phyloP scores from a whole-genome alignment of 64 coral and sea anemone genomes.

The Montipora sp. region DNA sequence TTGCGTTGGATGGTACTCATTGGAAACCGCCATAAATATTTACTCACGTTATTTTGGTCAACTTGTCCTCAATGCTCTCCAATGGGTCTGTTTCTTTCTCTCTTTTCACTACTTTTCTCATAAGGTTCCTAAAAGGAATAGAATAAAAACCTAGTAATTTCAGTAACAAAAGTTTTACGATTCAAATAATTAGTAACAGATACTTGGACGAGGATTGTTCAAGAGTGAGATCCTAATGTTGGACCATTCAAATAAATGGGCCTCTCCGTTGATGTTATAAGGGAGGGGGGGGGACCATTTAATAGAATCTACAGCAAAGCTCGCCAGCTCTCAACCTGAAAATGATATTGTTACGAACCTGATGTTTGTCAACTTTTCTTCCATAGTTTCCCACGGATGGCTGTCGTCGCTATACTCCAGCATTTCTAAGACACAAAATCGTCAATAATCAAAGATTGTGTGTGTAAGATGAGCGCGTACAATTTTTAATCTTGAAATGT shows the following conservation, averaged over 20 bases:
- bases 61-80: not conserved
- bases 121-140: not conserved
- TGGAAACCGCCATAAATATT: not conserved
- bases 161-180: not conserved
- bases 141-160: not conserved
- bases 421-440: conserved; percentile 59
- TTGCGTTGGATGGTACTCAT: too few species aligned
- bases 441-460: not conserved
- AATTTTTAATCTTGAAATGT: not conserved
- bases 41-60: not conserved
- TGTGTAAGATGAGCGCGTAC: not conserved
- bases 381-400: conserved; percentile 87
- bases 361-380: conserved; percentile 71
- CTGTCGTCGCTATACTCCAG: conserved; percentile 86
- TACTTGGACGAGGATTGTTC: too few species aligned
- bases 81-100: conserved; percentile 3
- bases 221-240: too few species aligned
- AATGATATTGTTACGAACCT: not conserved
- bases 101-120: conserved; percentile 36
- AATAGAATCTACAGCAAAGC: not conserved
- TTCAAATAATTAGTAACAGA: too few species aligned
- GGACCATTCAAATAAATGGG: too few species aligned
- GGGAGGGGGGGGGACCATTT: not conserved
- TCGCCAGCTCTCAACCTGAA: too few species aligned
- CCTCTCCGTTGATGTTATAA: too few species aligned